A percentile compares a stretch with the other conserved stretches of the same genome.
phyloP scores from a whole-genome alignment of 2,888 invertebrate genomes.

The Diarsia dahlii region DNA sequence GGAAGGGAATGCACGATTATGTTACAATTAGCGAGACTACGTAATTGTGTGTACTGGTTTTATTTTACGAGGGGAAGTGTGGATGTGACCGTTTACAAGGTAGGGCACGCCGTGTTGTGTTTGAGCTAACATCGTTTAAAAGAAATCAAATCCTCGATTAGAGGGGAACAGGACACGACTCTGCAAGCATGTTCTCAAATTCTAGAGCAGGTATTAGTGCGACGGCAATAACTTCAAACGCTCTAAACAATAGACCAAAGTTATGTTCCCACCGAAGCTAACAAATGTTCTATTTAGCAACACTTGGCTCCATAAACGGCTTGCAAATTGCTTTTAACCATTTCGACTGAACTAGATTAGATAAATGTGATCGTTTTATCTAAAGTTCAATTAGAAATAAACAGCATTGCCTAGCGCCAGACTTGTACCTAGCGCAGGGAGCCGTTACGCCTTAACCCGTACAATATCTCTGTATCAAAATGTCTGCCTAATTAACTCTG shows the following conservation, averaged over 20 bases:
- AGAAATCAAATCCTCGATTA: not conserved
- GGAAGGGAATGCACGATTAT: conserved; percentile 36
- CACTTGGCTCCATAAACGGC: conserved; percentile 44
- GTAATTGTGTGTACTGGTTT: conserved; percentile 36
- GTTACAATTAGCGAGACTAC: conserved; percentile 45
- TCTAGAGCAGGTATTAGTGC: conserved; percentile 16
- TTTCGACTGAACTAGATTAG: conserved; percentile 61
- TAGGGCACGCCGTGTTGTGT: conserved; percentile 1
- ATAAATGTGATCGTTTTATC: conserved; percentile 67
- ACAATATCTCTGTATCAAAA: conserved; percentile 44
- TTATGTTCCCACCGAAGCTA: conserved; percentile 16
- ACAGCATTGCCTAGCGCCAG: conserved; percentile 30
- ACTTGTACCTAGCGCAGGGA: conserved; percentile 1
- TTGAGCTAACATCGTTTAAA: conserved; percentile 12
- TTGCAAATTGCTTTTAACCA: conserved; percentile 60
- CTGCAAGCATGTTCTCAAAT: conserved; percentile 4
- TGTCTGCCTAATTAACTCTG: conserved; percentile 37
- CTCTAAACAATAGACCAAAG: conserved; percentile 44
- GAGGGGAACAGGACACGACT: not conserved
- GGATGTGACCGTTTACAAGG: conserved; percentile 4
- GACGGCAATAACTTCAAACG: conserved; percentile 19
- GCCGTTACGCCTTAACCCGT: conserved; percentile 25
- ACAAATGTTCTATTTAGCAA: conserved; percentile 59
- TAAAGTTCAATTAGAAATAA: conserved; percentile 61
- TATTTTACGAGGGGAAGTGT: conserved; percentile 32